Evolutionary conservation across 2,113 vertebrate genomes (phyloP), one percentile per base, ranked within the genome.

Genomic region (Polypterus senegalus): DNA sequence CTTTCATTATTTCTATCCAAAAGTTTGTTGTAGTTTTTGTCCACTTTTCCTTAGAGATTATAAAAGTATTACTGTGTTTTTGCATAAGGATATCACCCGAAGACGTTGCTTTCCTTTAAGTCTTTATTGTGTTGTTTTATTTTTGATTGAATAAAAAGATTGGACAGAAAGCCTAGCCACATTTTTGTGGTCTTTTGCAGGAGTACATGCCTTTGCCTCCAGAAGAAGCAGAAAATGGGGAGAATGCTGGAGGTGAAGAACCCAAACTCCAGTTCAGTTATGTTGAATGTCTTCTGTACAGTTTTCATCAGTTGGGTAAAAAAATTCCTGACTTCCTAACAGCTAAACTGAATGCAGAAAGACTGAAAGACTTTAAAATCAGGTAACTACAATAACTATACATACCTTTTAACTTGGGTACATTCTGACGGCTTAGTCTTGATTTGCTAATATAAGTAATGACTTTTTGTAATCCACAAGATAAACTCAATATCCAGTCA

Each of bases 261-360:
- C 95, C 97, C 55, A 97, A 97, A 74, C 66, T 99, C 5, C 95
- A 98, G 7, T 99, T 99, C 80, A 99, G 97, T 73, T 95, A 97
- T 1, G 97, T 99, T 59, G 97, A 98, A 65, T 97, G 95, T 80
- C 88, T 99, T 5, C 77, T 99, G 43, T 98, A 89, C 27, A 84
- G 91, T 67, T 98, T 99, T 76, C 97, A 99, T 75, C 95, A 98
- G 74, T 82, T 98, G 57, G 94, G 95, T 7, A 89, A 93, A 76
- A 98, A 98, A 69, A 84, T 97, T 68, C 95, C 94, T 0, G 94
- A 97, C 75, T 99, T 98, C 72, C 89, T 99, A 49, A 90, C 95
- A 3, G 89, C 90, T 69, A 97, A 97, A 77, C 82, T 97, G 71
- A 91, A 97, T 48, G 89, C 90, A 5, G 97, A 99, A 73, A 90